phyloP scores from a whole-genome alignment of 2,797 vertebrate species.

The Hyperoplus lanceolatus region DNA sequence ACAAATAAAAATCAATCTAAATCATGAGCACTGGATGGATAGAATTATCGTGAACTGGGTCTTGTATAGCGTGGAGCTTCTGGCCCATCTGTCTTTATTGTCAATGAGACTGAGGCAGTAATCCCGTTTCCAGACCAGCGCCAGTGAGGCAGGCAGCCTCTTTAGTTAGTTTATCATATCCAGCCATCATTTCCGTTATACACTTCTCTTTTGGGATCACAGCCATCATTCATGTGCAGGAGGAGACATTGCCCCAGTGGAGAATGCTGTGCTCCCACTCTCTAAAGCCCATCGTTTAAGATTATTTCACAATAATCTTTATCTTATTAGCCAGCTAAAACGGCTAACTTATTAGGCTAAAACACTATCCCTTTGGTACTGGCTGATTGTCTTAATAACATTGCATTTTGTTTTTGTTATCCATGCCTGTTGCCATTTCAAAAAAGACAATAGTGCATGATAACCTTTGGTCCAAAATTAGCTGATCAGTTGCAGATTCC shows the following conservation, averaged over 20 bases:
- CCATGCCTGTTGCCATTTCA: neutral
- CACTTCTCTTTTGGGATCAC: slow-evolving; percentile 47
- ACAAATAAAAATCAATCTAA: slow-evolving; percentile 54
- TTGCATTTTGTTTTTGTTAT: neutral
- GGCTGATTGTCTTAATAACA: slow-evolving; percentile 3
- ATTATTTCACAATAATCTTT: slow-evolving; percentile 36
- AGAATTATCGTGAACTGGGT: slow-evolving; percentile 57
- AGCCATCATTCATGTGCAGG: slow-evolving; percentile 47
- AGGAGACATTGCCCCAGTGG: slow-evolving; percentile 32
- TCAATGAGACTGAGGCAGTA: slow-evolving; percentile 61
- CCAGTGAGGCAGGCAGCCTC: slow-evolving; percentile 52
- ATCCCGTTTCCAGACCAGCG: slow-evolving; percentile 65
- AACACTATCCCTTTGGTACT: neutral
- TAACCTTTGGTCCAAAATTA: neutral
- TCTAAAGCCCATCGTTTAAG: slow-evolving; percentile 47
- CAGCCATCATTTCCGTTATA: slow-evolving; percentile 63
- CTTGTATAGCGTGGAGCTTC: slow-evolving; percentile 40
- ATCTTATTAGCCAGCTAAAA: no score
- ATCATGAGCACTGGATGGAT: slow-evolving; percentile 48
- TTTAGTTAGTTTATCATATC: slow-evolving; percentile 60
- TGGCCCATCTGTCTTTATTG: slow-evolving; percentile 75
- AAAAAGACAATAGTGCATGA: neutral
- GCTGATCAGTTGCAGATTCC: no score
- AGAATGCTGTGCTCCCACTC: slow-evolving; percentile 32
- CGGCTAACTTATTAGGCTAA: neutral